Base-by-base conservation (phyloP, 2,113 vertebrate species). In the Hirundichthys speculiger region DNA sequence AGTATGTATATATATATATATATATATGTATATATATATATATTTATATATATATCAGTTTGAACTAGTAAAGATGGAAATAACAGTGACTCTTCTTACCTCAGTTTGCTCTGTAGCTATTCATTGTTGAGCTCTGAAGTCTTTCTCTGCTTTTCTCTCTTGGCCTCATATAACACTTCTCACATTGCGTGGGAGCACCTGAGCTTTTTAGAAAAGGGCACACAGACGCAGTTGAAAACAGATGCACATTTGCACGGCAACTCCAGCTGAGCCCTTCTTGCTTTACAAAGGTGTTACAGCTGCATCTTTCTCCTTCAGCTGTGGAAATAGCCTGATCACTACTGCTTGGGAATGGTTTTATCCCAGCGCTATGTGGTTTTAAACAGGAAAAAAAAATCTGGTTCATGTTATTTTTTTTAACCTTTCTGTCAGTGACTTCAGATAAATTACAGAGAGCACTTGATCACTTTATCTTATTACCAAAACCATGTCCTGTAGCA, bases 141-240 rank as follows among this genome's bases (percentile, higher is more conserved):
- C 81, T 81, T 75, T 83, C 57, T 71, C 24, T 24, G 38, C 48
- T 54, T 55, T 21, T 61, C 63, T 63, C 64, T 53, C 60, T 74
- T 69, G 71, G 67, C 77, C 75, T 86, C 84, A 20, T 77, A 72
- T 78, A 86, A 76, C 74, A 64, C 79, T 80, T 76, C 81, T 80
- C 74, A 78, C 81, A 73, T 77, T 38, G 48, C 83, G 69, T 83
- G 70, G 71, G 71, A 87, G 73, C 86, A 80, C 82, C 82, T 83
- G 84, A 84, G 86, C 80, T 88, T 73, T n/a, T 63, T 53, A 77
- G 66, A 60, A 66, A 65, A 69, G 50, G 51, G 68, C 56, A 64
- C 41, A 52, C 19, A 71, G 13, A 68, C 58, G 65, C 24, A 58
- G 15, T 42, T 9, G 68, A 13, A 46, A 11, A 55, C 21, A 53